Evolutionary conservation across 1,140 invertebrate species (phyloP), one percentile per base, ranked within the genome.

Genomic region (Epicauta chinensis): DNA sequence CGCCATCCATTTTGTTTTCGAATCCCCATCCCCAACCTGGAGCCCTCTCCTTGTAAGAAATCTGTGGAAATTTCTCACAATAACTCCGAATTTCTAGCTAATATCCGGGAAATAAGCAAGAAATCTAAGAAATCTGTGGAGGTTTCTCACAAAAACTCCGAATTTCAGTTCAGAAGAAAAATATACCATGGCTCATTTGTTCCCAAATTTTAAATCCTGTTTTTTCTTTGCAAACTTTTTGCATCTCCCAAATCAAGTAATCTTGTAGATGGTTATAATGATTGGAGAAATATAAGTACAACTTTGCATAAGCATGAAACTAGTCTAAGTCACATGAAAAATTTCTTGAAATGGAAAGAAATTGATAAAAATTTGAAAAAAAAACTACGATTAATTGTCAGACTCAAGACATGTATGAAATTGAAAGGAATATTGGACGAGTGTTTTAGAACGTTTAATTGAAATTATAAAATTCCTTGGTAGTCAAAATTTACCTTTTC

Each of bases 361-460:
- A 43, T 17, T 16, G 34, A 17, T 43, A 42, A 50, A 49, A 44
- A 11, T 32, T 44, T 50, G 16, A 23, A 50, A 30, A 39, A 40
- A 50, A 40, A 23, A 43, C 34, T 13, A 41, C 51, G 16, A 43
- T 55, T 23, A 38, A 55, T 35, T 41, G 16, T 44, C 7, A 44
- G 15, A 39, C 48, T 13, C 46, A 35, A 13, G 1, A 36, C 17
- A 35, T 53, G 39, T 47, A 45, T 32, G 44, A 48, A 53, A 41
- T 31, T 6, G 29, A 34, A 47, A 53, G 39, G 41, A 42, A 55
- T 44, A 49, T 30, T 50, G 40, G 39, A 34, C 10, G 1, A 45
- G 43, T 10, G 34, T 50, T 9, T 43, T 55, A 34, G 35, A 55
- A 50, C 48, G 52, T 42, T 48, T 54, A 34, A 48, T 54, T 48